Conservation (phyloP, 2,797 vertebrate species). For the Aphelocoma californica region DNA sequence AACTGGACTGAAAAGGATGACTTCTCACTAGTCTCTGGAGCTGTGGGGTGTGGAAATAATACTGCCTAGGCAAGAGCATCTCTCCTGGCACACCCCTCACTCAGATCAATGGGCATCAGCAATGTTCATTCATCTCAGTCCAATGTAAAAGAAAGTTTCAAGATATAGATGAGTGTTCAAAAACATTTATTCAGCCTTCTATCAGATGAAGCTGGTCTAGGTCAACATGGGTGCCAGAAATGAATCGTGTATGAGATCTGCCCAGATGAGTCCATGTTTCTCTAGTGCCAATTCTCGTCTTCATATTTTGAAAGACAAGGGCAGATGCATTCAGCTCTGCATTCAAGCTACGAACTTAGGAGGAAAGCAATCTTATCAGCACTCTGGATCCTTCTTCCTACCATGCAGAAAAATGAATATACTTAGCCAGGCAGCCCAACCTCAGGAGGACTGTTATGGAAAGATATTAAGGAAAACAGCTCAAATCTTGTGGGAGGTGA, state of each 20-base stretch:
- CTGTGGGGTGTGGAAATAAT: neutral
- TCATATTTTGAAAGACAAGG: neutral
- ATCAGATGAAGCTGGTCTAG: neutral
- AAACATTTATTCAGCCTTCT: neutral
- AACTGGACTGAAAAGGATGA: neutral
- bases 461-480: neutral
- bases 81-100: accelerated
- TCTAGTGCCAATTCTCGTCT: neutral
- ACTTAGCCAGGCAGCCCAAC: neutral
- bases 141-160: neutral
- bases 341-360: neutral
- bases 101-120: neutral
- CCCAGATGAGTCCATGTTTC: neutral
- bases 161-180: neutral
- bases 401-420: neutral
- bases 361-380: neutral
- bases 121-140: neutral
- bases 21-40: neutral
- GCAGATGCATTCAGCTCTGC: neutral
- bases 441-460: neutral
- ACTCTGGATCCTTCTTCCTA: neutral
- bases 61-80: neutral
- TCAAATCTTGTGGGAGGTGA: neutral
- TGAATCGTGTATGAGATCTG: neutral
- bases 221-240: neutral